These are phyloP conservation scores for cattle (Bos taurus) DNA, from an alignment of 2,113 vertebrate genomes.

Conservation along the genomic window ARS-UCD2.0 NC_037343.1:61765501-61766000, in stretches of 20 bases:
- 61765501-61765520: neutral
- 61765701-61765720: neutral
- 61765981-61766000: neutral
- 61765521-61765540: neutral
- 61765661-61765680: neutral
- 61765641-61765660: neutral
- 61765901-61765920: neutral
- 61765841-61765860: neutral
- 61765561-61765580: neutral
- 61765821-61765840: neutral
- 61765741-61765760: neutral
- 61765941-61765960: neutral
- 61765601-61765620: neutral
- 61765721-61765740: conserved; percentile 4
- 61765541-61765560: neutral
- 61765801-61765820: neutral
- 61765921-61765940: accelerated
- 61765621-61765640: neutral
- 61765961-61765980: neutral
- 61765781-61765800: neutral
- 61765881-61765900: neutral
- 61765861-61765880: neutral
- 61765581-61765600: neutral
- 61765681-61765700: neutral
- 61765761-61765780: neutral